A percentile compares a stretch with the other conserved stretches of the same genome.
Evolutionary conservation across 2,888 invertebrate species (phyloP).

Genomic region (Phytoseiulus persimilis): DNA sequence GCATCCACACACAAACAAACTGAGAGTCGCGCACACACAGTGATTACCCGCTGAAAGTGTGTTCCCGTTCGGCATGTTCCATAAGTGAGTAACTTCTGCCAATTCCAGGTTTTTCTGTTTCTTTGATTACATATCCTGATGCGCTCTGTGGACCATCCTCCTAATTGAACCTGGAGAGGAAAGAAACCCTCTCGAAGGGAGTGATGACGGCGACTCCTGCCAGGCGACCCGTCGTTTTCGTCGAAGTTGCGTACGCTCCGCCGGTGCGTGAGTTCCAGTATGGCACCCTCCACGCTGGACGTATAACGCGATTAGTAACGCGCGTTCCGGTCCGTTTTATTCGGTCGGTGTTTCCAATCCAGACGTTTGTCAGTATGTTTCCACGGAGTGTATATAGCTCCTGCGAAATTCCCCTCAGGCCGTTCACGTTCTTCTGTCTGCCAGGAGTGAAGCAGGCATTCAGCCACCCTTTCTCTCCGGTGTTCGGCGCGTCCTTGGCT

Average conservation of each 20-base stretch:
- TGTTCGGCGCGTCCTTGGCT: background rate
- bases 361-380: background rate
- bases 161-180: no score
- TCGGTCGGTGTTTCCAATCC: background rate
- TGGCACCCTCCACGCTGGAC: no score
- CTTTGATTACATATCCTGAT: no score
- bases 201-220: no score
- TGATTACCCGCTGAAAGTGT: background rate
- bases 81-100: no score
- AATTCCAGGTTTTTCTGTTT: no score
- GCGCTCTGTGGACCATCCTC: no score
- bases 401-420: background rate
- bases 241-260: no score
- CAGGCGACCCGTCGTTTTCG: no score
- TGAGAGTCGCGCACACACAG: background rate
- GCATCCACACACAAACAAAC: background rate
- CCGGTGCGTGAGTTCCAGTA: background rate
- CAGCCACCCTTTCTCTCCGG: background rate
- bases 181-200: no score
- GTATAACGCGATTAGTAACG: background rate
- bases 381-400: background rate
- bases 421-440: background rate
- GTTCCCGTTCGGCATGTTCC: no score
- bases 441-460: background rate
- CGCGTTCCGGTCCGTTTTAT: background rate